phyloP scores from a whole-genome alignment of 2,888 invertebrate genomes.

The Biston betularia region DNA sequence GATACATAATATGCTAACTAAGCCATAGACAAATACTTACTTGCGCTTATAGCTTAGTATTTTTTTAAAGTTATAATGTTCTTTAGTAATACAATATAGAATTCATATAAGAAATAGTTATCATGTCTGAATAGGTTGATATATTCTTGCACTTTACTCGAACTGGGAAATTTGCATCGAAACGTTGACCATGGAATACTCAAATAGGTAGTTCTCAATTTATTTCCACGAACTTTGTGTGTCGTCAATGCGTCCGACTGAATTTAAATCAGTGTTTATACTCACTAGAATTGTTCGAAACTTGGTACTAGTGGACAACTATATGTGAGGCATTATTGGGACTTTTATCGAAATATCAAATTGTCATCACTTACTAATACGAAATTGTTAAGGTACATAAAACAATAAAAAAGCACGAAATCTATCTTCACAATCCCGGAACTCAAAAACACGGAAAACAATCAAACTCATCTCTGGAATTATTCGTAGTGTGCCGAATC shows the following conservation, averaged over 20 bases:
- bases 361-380: too few relatives aligned
- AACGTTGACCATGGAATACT: conserved; percentile 20
- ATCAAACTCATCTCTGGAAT: conserved; percentile 27
- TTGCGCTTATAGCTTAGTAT: neutral
- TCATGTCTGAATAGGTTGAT: neutral
- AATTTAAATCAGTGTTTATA: conserved; percentile 16
- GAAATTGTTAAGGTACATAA: too few relatives aligned
- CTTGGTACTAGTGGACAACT: neutral
- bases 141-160: conserved; percentile 14
- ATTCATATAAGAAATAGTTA: too few relatives aligned
- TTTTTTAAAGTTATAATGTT: neutral
- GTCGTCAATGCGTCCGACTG: conserved; percentile 8
- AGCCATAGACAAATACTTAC: neutral
- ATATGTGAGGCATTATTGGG: too few relatives aligned
- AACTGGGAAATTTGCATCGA: conserved; percentile 17
- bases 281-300: neutral
- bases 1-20: neutral
- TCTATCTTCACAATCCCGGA: neutral
- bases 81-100: too few relatives aligned
- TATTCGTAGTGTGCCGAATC: conserved; percentile 61
- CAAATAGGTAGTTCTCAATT: conserved; percentile 15
- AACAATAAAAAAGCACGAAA: neutral
- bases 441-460: conserved; percentile 19
- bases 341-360: too few relatives aligned
- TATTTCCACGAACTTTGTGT: conserved; percentile 21